Conservation (phyloP, 2,113 vertebrate species). For the Mormyrus lacerda region DNA sequence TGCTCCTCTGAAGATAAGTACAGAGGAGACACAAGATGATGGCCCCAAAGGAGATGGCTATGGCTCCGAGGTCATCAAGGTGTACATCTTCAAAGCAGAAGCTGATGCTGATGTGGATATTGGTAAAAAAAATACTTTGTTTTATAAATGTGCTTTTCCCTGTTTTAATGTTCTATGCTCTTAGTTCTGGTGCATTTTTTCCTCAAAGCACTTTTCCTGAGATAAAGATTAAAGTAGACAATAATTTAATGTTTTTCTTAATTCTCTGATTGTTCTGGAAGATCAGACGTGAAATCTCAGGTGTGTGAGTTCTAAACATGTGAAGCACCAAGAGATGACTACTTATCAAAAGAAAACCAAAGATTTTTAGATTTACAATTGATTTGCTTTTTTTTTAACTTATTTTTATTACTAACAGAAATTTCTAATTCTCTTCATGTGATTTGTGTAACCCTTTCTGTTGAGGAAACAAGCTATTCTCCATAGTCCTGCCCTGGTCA, state of each 20-base stretch:
- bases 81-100: constrained; percentile 99
- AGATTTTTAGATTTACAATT: not conserved
- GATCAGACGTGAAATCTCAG: not conserved
- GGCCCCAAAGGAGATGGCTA: constrained; percentile 83
- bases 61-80: constrained; percentile 95
- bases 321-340: not conserved
- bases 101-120: constrained; percentile 95
- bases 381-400: not conserved
- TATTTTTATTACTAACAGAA: not conserved
- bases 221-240: not conserved
- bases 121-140: constrained; percentile 57
- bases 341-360: not conserved
- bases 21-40: constrained; percentile 81
- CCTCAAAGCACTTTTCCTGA: not conserved
- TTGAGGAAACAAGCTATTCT: not conserved
- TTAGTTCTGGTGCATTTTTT: not conserved
- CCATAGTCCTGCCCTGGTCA: not conserved
- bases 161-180: not conserved
- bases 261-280: not conserved
- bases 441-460: not conserved
- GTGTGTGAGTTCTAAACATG: not conserved
- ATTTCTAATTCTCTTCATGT: not conserved
- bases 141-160: not conserved
- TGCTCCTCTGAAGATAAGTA: constrained; percentile 87
- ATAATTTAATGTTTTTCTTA: too few relatives aligned